Evolutionary conservation across 2,888 invertebrate genomes (phyloP).

Genomic region (Pristionchus maxplancki): DNA sequence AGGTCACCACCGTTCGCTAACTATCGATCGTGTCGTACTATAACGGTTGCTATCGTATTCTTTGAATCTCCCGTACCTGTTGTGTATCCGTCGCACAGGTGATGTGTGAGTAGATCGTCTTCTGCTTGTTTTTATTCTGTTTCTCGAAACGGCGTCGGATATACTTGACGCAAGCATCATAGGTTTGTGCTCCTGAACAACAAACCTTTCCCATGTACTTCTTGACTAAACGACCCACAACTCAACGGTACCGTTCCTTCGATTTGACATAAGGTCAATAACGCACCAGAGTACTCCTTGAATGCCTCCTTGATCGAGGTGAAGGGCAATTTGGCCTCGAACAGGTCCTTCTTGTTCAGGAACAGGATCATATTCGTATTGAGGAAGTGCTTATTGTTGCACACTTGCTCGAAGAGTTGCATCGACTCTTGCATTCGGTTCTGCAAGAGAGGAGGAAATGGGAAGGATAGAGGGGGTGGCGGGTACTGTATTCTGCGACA

Average conservation of each 20-base stretch:
- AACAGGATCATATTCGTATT: constrained; percentile 58
- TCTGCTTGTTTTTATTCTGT: constrained; percentile 55
- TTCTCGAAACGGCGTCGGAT: constrained; percentile 55
- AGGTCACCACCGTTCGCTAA: neutral
- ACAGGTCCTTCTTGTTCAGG: constrained; percentile 62
- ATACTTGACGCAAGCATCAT: constrained; percentile 52
- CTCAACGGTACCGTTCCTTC: no score
- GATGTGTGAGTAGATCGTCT: constrained; percentile 57
- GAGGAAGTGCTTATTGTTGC: constrained; percentile 58
- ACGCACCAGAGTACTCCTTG: constrained; percentile 54
- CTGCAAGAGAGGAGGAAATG: constrained; percentile 50
- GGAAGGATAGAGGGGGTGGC: neutral
- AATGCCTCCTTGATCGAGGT: constrained; percentile 55
- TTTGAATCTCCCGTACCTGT: constrained; percentile 27
- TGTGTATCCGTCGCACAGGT: constrained; percentile 55
- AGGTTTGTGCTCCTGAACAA: constrained; percentile 54
- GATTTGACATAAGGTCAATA: no score
- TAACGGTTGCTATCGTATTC: neutral
- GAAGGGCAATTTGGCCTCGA: constrained; percentile 56
- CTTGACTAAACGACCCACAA: no score
- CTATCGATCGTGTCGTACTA: neutral
- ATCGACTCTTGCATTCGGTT: constrained; percentile 60
- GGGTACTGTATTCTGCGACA: neutral
- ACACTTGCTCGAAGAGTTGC: constrained; percentile 57
- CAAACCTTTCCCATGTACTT: no score